Percentiles rank a stretch among this genome's conserved stretches.
Evolutionary conservation across 2,888 invertebrate species (phyloP).

Genomic region (Mesorhabditis belari): DNA sequence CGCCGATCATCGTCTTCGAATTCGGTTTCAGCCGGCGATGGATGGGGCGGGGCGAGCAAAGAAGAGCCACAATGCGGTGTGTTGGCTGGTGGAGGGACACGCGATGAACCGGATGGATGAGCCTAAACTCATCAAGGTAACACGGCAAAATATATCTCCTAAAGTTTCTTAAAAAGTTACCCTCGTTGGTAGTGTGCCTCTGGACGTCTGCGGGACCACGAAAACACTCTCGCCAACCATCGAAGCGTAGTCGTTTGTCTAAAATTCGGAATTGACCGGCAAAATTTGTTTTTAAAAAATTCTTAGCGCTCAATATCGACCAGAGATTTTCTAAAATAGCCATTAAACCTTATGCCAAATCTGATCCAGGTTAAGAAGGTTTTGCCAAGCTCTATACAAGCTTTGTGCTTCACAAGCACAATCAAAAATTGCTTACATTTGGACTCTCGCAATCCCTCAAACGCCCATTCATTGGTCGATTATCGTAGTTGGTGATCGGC

Average conservation of each 20-base stretch:
- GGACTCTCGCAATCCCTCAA: conserved; percentile 34
- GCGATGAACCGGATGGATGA: neutral
- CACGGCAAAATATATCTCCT: neutral
- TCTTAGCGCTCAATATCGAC: too few relatives aligned
- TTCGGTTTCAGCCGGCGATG: conserved; percentile 16
- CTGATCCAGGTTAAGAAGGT: too few relatives aligned
- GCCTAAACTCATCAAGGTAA: neutral
- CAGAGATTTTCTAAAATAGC: too few relatives aligned
- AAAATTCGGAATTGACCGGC: neutral
- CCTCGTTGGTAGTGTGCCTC: neutral
- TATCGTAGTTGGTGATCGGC: conserved; percentile 16
- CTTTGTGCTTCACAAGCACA: too few relatives aligned
- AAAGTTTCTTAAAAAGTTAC: too few relatives aligned
- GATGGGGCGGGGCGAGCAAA: conserved; percentile 18
- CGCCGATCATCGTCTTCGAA: conserved; percentile 19
- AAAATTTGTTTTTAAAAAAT: neutral
- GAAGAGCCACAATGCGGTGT: conserved; percentile 9
- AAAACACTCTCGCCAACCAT: conserved; percentile 30
- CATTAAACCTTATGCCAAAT: too few relatives aligned
- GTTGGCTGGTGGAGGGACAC: conserved; percentile 6
- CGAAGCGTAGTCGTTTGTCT: conserved; percentile 47
- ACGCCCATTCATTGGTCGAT: conserved; percentile 7
- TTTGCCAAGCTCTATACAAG: too few relatives aligned
- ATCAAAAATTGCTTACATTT: too few relatives aligned
- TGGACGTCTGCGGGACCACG: too few relatives aligned